phyloP scores from a whole-genome alignment of 2,113 vertebrate species.

The Drymodes brunneopygia region DNA sequence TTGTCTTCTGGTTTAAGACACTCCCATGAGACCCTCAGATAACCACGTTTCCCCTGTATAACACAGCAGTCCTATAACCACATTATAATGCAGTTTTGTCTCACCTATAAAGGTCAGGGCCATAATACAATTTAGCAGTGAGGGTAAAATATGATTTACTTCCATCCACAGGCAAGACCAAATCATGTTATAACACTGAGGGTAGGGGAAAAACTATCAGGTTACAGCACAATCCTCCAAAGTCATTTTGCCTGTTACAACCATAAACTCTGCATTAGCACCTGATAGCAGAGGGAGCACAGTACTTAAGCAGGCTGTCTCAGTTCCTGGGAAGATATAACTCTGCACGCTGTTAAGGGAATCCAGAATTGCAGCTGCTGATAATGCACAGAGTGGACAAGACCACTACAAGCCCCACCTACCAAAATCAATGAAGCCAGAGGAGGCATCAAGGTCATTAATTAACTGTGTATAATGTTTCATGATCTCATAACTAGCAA shows the following conservation, averaged over 20 bases:
- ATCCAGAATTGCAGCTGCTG: neutral
- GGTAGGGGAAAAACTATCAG: conserved; percentile 52
- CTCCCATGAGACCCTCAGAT: neutral
- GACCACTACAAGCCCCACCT: neutral
- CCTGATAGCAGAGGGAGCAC: conserved; percentile 46
- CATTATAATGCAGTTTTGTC: conserved; percentile 54
- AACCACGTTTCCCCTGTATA: conserved; percentile 44
- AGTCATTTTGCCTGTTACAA: conserved; percentile 64
- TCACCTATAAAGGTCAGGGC: conserved; percentile 61
- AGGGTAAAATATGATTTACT: conserved; percentile 66
- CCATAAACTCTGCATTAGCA: conserved; percentile 59
- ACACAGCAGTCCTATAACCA: conserved; percentile 41
- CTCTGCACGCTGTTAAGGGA: neutral
- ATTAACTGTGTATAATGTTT: neutral
- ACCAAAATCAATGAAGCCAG: neutral
- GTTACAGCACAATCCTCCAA: conserved; percentile 64
- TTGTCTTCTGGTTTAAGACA: conserved; percentile 21
- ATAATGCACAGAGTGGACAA: neutral
- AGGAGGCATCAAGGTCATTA: neutral
- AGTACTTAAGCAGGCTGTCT: conserved; percentile 46
- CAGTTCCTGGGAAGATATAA: conserved; percentile 6
- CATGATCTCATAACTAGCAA: neutral
- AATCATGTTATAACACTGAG: conserved; percentile 57
- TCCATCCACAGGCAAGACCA: conserved; percentile 57
- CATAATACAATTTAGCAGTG: conserved; percentile 57